Evolutionary conservation across 2,113 vertebrate species (phyloP), one percentile per base, ranked within the genome.

Genomic region (Hylia prasina): DNA sequence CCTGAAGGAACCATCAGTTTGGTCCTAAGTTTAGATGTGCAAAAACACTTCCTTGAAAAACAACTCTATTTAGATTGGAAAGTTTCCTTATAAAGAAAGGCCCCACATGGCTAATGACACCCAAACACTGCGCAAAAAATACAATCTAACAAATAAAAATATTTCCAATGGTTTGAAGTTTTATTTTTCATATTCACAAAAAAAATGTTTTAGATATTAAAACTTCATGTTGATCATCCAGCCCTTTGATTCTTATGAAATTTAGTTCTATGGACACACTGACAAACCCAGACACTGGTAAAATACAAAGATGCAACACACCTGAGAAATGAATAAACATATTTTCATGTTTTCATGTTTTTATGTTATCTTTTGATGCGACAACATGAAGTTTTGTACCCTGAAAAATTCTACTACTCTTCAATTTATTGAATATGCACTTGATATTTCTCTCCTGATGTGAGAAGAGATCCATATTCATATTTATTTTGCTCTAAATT

Each of bases 401-500:
- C 2, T 63, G 20, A 64, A 75, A 80, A 93, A 45, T 68, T 65
- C 13, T 78, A 12, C 65, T 87, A 3, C n/a, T 57, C 69, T 56
- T 56, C 21, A 31, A 21, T 51, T 37, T 82, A 31, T 27, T 69
- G 81, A 88, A 86, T 87, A 73, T 54, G 42, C 47, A 69, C 68
- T 76, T 65, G 61, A n/a, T 87, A 54, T 11, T 84, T 50, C 12
- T 58, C 24, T 76, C 73, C 79, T 63, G 50, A 88, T 92, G 33
- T 37, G 85, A 94, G 93, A 95, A 89, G 64, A 63, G 44, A 87
- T 95, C 70, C 82, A 87, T 93, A 96, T 90, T 96, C 91, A 93
- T 96, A 96, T 97, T 97, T 97, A 96, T 98, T 98, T 97, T 97
- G 87, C 87, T 97, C 94, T 97, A 98, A 98, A 98, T 98, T 98